These are phyloP conservation scores for Holotrichia oblita DNA, from an alignment of 1,140 invertebrate species.

Conservation along the genomic window DNA sequence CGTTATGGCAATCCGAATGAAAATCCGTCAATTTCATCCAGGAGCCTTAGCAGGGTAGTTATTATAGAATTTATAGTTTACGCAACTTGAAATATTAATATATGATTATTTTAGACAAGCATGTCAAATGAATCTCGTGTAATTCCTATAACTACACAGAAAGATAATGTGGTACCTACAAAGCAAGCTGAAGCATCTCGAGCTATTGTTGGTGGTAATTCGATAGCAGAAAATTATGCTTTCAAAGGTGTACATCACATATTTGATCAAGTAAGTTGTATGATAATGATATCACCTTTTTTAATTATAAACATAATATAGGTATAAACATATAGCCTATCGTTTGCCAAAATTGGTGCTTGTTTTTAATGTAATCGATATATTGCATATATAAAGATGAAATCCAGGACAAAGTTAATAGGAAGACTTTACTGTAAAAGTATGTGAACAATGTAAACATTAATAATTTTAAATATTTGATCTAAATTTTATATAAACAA, in stretches of 20 bases:
- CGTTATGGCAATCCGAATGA: slow-evolving; percentile 73
- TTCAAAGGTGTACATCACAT: slow-evolving; percentile 88
- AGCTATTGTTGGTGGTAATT: slow-evolving; percentile 68
- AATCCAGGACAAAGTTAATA: too few relatives aligned
- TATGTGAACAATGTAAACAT: too few relatives aligned
- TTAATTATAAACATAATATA: too few relatives aligned
- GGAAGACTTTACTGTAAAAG: too few relatives aligned
- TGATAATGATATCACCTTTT: too few relatives aligned
- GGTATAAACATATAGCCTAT: too few relatives aligned
- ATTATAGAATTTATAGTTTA: background rate
- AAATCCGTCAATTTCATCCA: slow-evolving; percentile 45
- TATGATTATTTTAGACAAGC: slow-evolving; percentile 28
- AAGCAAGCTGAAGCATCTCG: slow-evolving; percentile 66
- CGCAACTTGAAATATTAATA: too few relatives aligned
- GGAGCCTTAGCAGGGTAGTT: slow-evolving; percentile 45
- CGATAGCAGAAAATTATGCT: slow-evolving; percentile 83
- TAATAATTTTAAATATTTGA: too few relatives aligned
- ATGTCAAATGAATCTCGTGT: slow-evolving; percentile 40
- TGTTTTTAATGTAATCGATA: too few relatives aligned
- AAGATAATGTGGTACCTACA: slow-evolving; percentile 61
- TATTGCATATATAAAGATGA: too few relatives aligned
- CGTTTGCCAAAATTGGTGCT: too few relatives aligned
- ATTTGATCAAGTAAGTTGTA: slow-evolving; percentile 74
- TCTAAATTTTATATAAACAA: too few relatives aligned
- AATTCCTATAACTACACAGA: slow-evolving; percentile 47